A percentile compares a stretch with the other conserved stretches of the same genome.
phyloP scores from a whole-genome alignment of 2,888 invertebrate species.

The Scelioninae gen. 2 region DNA sequence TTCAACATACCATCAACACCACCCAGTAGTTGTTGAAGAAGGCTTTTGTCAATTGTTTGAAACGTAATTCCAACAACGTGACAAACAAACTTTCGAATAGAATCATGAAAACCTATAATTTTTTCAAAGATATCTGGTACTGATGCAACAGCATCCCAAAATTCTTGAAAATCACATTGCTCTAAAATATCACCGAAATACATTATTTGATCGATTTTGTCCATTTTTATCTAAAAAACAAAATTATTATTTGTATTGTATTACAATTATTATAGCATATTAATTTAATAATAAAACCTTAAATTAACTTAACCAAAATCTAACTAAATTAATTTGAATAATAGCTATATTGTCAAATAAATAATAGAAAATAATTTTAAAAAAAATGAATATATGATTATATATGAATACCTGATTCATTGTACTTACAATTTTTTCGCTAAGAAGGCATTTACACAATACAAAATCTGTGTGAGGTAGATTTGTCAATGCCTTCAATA shows the following conservation, averaged over 20 bases:
- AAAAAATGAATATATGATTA: too few relatives aligned
- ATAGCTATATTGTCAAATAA: too few relatives aligned
- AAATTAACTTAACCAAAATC: too few relatives aligned
- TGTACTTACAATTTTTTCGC: constrained; percentile 81
- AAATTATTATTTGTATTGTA: too few relatives aligned
- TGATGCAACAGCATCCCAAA: constrained; percentile 89
- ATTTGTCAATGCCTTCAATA: constrained; percentile 96
- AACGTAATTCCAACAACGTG: constrained; percentile 98
- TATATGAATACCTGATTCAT: too few relatives aligned
- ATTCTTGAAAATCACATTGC: constrained; percentile 92
- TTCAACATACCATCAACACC: constrained; percentile 86
- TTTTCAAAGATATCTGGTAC: constrained; percentile 86
- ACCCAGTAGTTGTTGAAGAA: constrained; percentile 90
- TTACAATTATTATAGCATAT: too few relatives aligned
- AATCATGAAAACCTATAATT: constrained; percentile 94
- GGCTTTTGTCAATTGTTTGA: constrained; percentile 91
- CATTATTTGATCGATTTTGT: constrained; percentile 91
- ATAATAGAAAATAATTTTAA: too few relatives aligned
- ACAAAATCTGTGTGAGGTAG: constrained; percentile 98
- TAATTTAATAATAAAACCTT: too few relatives aligned
- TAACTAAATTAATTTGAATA: too few relatives aligned
- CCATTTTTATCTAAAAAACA: constrained; percentile 85
- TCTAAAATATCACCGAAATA: constrained; percentile 93
- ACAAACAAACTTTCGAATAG: constrained; percentile 96
- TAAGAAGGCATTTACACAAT: constrained; percentile 96